These are phyloP conservation scores for Idaea biselata DNA, from an alignment of 2,888 invertebrate genomes.

Conservation along the genomic window DNA sequence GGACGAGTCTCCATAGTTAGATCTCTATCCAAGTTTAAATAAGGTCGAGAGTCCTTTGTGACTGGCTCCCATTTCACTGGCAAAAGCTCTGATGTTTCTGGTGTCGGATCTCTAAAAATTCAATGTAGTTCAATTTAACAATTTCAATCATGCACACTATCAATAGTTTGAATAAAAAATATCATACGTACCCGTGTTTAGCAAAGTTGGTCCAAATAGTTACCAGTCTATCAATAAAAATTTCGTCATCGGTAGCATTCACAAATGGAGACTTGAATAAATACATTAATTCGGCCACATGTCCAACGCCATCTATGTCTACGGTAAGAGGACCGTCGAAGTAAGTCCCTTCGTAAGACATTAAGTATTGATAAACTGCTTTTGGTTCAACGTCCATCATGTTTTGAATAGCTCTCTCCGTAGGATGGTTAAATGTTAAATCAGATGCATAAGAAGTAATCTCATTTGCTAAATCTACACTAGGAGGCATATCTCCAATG, in stretches of 20 bases:
- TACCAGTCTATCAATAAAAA: background rate
- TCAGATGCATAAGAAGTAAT: slow-evolving; percentile 24
- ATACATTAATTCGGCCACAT: background rate
- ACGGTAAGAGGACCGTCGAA: background rate
- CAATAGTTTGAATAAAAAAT: background rate
- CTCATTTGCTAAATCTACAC: slow-evolving; percentile 8
- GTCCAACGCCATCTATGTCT: background rate
- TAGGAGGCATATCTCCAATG: slow-evolving; percentile 20
- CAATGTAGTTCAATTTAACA: background rate
- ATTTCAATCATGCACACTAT: background rate
- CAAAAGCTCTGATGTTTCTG: background rate
- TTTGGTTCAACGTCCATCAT: slow-evolving; percentile 18
- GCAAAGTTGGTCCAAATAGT: slow-evolving; percentile 11
- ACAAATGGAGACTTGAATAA: background rate
- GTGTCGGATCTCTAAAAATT: background rate
- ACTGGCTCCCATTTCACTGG: slow-evolving; percentile 1
- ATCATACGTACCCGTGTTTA: background rate
- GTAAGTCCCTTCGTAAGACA: slow-evolving; percentile 18
- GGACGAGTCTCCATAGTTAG: background rate
- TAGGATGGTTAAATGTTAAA: slow-evolving; percentile 24
- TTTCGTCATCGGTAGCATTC: background rate
- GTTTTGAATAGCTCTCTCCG: slow-evolving; percentile 18
- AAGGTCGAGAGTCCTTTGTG: background rate
- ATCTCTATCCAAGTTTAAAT: background rate
- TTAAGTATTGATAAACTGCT: slow-evolving; percentile 25